Evolutionary conservation across 2,797 vertebrate genomes (phyloP).

Genomic region (Anniella stebbinsi): DNA sequence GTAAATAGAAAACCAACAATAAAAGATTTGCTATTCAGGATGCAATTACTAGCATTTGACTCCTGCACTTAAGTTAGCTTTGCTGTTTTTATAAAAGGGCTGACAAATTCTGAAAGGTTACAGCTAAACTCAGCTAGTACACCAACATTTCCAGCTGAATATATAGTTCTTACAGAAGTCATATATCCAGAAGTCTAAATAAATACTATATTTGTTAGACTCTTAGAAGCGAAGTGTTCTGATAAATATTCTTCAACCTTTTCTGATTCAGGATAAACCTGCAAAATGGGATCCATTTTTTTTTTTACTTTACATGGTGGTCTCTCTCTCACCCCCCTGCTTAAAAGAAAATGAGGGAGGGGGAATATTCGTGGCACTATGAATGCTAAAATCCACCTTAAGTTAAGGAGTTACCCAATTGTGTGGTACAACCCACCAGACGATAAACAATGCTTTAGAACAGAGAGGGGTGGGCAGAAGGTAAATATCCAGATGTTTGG

Average conservation of each 20-base stretch:
- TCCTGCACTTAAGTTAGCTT: neutral
- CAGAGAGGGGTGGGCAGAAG: no score
- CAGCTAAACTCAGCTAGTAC: neutral
- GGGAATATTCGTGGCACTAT: neutral
- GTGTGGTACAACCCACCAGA: no score
- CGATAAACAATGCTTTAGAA: no score
- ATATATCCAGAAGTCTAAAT: neutral
- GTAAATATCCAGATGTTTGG: no score
- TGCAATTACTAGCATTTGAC: slow-evolving; percentile 7
- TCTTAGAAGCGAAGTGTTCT: neutral
- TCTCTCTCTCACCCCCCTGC: neutral
- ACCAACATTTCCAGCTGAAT: neutral
- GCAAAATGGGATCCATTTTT: neutral
- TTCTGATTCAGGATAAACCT: neutral
- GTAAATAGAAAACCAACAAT: neutral
- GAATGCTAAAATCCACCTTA: neutral
- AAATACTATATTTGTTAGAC: neutral
- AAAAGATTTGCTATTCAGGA: slow-evolving; percentile 13
- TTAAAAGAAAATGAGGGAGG: neutral
- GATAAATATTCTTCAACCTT: neutral
- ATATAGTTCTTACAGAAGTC: neutral
- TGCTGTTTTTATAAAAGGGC: neutral
- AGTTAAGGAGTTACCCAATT: neutral
- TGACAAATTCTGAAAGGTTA: slow-evolving; percentile 15
- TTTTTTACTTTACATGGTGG: neutral